These are phyloP conservation scores for Ispidina picta DNA, from an alignment of 2,797 vertebrate species.

Conservation along the genomic window DNA sequence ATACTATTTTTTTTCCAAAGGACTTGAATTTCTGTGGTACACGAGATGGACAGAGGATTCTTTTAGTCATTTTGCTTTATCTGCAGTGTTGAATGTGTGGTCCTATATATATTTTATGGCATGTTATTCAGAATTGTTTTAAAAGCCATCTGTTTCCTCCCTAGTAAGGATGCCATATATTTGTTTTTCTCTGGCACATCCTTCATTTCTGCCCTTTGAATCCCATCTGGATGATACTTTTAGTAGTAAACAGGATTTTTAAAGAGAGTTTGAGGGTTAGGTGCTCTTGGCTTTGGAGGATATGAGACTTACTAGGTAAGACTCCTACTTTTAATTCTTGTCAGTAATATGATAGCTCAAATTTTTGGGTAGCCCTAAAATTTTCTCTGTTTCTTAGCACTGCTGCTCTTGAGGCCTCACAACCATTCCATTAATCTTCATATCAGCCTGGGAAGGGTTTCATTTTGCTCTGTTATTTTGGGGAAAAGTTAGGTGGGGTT, in stretches of 20 bases:
- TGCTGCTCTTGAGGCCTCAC: not conserved
- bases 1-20: not conserved
- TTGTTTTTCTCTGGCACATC: not conserved
- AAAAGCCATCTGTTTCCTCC: slow-evolving; percentile 22
- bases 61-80: not conserved
- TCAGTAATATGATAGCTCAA: not conserved
- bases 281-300: not conserved
- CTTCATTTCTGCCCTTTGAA: slow-evolving; percentile 14
- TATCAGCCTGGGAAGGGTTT: not conserved
- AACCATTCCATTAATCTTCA: slow-evolving; percentile 11
- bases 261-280: not conserved
- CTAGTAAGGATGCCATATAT: not conserved
- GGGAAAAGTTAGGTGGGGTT: slow-evolving; percentile 1
- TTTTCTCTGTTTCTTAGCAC: not conserved
- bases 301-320: not conserved
- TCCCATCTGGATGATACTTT: not conserved
- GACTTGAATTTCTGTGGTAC: not conserved
- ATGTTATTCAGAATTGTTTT: not conserved
- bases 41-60: not conserved
- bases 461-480: not conserved
- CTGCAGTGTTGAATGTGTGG: not conserved
- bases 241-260: not conserved
- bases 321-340: not conserved
- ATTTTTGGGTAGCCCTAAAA: not conserved
- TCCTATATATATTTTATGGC: not conserved